These are phyloP conservation scores for Heliothis virescens DNA, from an alignment of 1,140 invertebrate species.

Conservation along the genomic window DNA sequence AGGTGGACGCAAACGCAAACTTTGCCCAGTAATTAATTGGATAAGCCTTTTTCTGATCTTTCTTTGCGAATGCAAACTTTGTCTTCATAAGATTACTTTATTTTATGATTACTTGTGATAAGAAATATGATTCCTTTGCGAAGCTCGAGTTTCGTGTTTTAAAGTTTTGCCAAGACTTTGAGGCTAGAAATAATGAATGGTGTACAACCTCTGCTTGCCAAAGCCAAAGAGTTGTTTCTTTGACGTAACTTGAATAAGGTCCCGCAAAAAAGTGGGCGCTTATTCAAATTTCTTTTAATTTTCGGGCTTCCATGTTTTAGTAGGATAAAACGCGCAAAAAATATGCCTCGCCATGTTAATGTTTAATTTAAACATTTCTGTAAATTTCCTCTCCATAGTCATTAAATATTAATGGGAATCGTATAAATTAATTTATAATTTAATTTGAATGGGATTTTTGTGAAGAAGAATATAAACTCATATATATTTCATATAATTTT, in stretches of 20 bases:
- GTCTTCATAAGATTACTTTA: constrained; percentile 19
- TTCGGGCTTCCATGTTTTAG: constrained; percentile 15
- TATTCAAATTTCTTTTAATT: constrained; percentile 47
- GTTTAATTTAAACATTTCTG: constrained; percentile 33
- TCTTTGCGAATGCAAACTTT: neutral
- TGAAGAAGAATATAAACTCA: neutral
- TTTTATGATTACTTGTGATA: constrained; percentile 37
- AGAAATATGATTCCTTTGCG: constrained; percentile 34
- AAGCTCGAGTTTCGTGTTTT: constrained; percentile 11
- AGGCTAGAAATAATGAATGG: constrained; percentile 39
- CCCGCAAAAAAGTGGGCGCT: constrained; percentile 25
- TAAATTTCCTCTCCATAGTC: constrained; percentile 6
- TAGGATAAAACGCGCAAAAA: constrained; percentile 18
- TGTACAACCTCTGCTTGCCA: constrained; percentile 12
- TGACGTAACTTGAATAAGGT: constrained; percentile 37
- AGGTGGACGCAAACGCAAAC: neutral
- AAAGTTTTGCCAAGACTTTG: constrained; percentile 39
- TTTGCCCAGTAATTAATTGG: neutral
- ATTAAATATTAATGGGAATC: constrained; percentile 26
- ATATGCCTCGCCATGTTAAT: constrained; percentile 23
- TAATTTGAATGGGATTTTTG: constrained; percentile 20
- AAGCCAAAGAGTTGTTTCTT: constrained; percentile 46
- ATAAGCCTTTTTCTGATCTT: constrained; percentile 9
- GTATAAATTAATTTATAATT: constrained; percentile 15
- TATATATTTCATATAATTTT: neutral